Evolutionary conservation across 2,888 invertebrate genomes (phyloP).

Genomic region (Hydroisotoma schaefferi): DNA sequence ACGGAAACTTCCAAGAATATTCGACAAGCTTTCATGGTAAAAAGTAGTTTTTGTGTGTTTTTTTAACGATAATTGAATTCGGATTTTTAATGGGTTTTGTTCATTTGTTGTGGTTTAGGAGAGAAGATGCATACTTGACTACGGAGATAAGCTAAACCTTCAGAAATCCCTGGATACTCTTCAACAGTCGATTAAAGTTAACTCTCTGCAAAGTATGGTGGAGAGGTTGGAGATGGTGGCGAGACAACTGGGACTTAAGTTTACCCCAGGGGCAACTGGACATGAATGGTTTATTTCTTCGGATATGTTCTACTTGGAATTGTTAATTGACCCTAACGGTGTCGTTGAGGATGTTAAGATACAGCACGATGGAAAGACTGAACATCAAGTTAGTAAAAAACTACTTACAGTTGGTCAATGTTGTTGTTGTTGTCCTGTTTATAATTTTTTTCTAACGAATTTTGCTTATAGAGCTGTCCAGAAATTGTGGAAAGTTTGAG

Average conservation of each 20-base stretch:
- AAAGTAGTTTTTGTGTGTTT: background rate
- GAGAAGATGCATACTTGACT: slow-evolving; percentile 82
- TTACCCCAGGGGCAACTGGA: slow-evolving; percentile 76
- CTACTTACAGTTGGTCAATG: too few relatives aligned
- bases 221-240: slow-evolving; percentile 88
- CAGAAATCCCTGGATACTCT: slow-evolving; percentile 88
- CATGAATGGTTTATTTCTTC: slow-evolving; percentile 85
- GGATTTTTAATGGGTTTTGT: slow-evolving; percentile 16
- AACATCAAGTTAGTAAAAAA: slow-evolving; percentile 56
- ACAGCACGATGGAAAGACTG: slow-evolving; percentile 81
- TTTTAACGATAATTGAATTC: too few relatives aligned
- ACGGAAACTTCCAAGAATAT: slow-evolving; percentile 83
- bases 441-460: background rate
- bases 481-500: slow-evolving; percentile 80
- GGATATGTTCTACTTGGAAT: slow-evolving; percentile 94
- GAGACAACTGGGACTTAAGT: slow-evolving; percentile 82
- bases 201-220: slow-evolving; percentile 83
- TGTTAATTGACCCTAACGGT: slow-evolving; percentile 77
- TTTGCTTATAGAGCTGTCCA: slow-evolving; percentile 68
- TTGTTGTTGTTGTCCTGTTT: background rate
- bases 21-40: slow-evolving; percentile 77
- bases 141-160: slow-evolving; percentile 75
- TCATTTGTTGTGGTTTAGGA: slow-evolving; percentile 63
- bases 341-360: slow-evolving; percentile 84
- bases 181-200: slow-evolving; percentile 90